Conservation (phyloP, 2,888 invertebrate species). For the Drosophila suboccidentalis region DNA sequence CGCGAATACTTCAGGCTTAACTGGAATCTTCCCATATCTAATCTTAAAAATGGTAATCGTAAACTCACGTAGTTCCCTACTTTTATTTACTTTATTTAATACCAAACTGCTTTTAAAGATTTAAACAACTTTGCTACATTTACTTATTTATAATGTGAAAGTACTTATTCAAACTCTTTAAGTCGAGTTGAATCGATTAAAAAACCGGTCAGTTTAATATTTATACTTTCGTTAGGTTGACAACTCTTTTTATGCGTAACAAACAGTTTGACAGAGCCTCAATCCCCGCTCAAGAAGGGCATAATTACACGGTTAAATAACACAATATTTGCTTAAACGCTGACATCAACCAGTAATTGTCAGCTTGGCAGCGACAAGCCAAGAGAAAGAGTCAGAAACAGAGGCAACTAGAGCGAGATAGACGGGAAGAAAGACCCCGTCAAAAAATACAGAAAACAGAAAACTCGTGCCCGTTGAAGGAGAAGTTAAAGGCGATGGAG, state of each 20-base stretch:
- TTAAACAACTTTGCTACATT: background rate
- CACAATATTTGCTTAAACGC: conserved; percentile 76
- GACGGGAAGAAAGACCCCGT: conserved; percentile 1
- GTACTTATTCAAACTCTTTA: too few species aligned
- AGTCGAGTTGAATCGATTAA: background rate
- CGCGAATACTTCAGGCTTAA: background rate
- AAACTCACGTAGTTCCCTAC: background rate
- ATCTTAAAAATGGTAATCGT: background rate
- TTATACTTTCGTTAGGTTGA: background rate
- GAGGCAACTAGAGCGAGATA: conserved; percentile 6
- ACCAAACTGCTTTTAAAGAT: background rate
- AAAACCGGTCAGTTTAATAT: background rate
- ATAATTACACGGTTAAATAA: conserved; percentile 79
- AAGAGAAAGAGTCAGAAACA: conserved; percentile 1
- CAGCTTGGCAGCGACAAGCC: conserved; percentile 19
- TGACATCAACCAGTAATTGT: conserved; percentile 71
- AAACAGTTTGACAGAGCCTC: conserved; percentile 18
- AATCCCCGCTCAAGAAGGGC: conserved; percentile 24
- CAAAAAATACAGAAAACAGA: conserved; percentile 6
- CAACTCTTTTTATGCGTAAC: conserved; percentile 19
- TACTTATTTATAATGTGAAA: background rate
- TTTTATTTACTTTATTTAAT: background rate
- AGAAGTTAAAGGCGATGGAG: conserved; percentile 12
- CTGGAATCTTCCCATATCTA: conserved; percentile 1
- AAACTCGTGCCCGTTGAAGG: conserved; percentile 19